Base-by-base conservation (phyloP, 1,140 invertebrate genomes). In the Venturia canescens region DNA sequence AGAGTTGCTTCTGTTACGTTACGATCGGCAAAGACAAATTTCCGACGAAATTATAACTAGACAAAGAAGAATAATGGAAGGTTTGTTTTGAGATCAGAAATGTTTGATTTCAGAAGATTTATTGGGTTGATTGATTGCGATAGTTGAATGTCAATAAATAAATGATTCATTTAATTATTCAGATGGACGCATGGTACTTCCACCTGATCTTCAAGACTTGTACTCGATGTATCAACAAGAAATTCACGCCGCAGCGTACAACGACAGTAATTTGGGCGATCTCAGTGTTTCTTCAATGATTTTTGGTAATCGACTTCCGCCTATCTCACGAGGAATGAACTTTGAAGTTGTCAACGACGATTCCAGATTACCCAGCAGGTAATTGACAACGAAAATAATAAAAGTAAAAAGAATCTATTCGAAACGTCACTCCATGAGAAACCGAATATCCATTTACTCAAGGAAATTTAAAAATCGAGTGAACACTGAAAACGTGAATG, bases 11-110 rank as follows among this genome's bases (percentile, higher is more conserved):
- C 93, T 98, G 76, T 92, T 97, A 69, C 92, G 97, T n/a, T 96
- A 96, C 67, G 95, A 97, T 85, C 92, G 97, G 27, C 97, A 98
- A 88, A 92, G 97, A 15, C 94, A 96, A 69, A 94, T 99, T 5
- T 97, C 96, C 80, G 97, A 99, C 87, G 97, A 98, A 87, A 98
- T 98, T 79, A 98, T 99, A 76, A 96, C 96, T 0, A 93, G 96
- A 57, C 98, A 98, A 89, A 92, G 97, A 71, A 92, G 95, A 23
- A 93, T 98, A n/a, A 96, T 98, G 82, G 96, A 98, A 93, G 96
- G 96, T 97, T 90, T 86, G 79, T 78, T 66, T 63, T 44, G 11
- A 16, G 38, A 44, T 44, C 13, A 3, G 5, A 44, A 44, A 44
- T 44, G n/a, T 44, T 16, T 50, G 48, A 2, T 13, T 15, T 77